Conservation (phyloP, 2,888 invertebrate genomes). For the Ennomos erosarius region DNA sequence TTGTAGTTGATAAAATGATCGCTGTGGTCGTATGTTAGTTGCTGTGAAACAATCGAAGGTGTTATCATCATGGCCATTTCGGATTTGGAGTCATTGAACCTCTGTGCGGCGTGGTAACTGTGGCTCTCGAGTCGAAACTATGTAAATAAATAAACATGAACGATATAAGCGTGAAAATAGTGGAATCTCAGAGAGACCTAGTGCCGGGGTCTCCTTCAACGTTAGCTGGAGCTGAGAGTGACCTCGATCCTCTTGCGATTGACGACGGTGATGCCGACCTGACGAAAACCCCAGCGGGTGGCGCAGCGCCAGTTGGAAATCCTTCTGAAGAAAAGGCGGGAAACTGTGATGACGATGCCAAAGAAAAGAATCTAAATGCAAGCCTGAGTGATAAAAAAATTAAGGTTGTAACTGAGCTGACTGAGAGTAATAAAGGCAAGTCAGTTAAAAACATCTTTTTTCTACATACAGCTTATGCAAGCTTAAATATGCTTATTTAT, state of each 20-base stretch:
- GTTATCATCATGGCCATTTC: constrained; percentile 64
- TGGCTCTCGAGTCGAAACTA: constrained; percentile 77
- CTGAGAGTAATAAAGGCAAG: constrained; percentile 56
- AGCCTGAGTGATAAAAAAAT: constrained; percentile 54
- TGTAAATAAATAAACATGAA: constrained; percentile 86
- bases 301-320: constrained; percentile 43
- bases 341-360: constrained; percentile 81
- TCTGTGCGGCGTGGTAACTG: constrained; percentile 75
- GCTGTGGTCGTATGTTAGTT: constrained; percentile 36
- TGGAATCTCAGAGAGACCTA: constrained; percentile 74
- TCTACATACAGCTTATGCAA: too few species aligned
- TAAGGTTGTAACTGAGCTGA: constrained; percentile 47
- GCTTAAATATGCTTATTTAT: too few species aligned
- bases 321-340: constrained; percentile 56
- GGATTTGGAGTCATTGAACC: constrained; percentile 73
- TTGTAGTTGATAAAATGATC: constrained; percentile 19
- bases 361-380: constrained; percentile 70
- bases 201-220: constrained; percentile 60
- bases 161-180: constrained; percentile 80
- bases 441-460: constrained; percentile 19
- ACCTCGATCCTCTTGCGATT: constrained; percentile 74
- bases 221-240: constrained; percentile 62
- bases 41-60: constrained; percentile 31
- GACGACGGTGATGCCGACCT: constrained; percentile 58
- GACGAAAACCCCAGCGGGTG: constrained; percentile 50